Evolutionary conservation across 2,888 invertebrate species (phyloP), one percentile per base, ranked within the genome.

Genomic region (Athalia rosae): DNA sequence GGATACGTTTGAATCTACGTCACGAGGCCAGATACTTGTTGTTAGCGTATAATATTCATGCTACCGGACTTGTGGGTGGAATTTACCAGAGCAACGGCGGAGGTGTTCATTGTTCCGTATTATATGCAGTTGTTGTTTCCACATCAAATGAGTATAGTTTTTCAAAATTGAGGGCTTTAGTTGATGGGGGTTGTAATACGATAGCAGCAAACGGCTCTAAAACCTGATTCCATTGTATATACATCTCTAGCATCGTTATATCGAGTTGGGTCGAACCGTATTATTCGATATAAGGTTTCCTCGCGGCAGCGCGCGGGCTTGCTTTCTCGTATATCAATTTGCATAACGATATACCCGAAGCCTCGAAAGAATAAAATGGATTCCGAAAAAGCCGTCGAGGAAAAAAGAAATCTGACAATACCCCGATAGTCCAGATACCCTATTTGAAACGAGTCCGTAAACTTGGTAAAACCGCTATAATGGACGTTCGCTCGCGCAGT

Each of bases 351-450:
- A 13, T 58, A 53, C 50, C 45, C 9, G 13, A 50, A 50, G 56
- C 50, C 43, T 45, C 58, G 45, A 11, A 58, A 45, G 56, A 71
- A 58, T 58, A 45, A n/a, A 71, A 58, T 11, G 13, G 45, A 43
- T 56, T 58, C 56, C 4, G 45, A 8, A 66, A 47, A 56, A 4
- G 13, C 71, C 58, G 13, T 71, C 28, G 28, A 45, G 56, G 15
- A 71, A 58, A 71, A 13, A 45, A 71, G 71, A 71, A 71, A 56
- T 69, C 13, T 56, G 71, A 56, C 71, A 45, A 71, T 71, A 71
- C 56, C 56, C 58, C 56, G 58, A 58, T 58, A 71, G 56, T n/a
- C 9, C 58, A 71, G 56, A 71, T 71, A 56, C 43, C 56, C 45
- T 58, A 71, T 71, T 67, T 58, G 50, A 15, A 58, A 6, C 13